Percentiles rank a stretch among this genome's conserved stretches.
These are phyloP conservation scores for Pogonocichla stellata DNA, from an alignment of 2,113 vertebrate species.

Conservation along the genomic window DNA sequence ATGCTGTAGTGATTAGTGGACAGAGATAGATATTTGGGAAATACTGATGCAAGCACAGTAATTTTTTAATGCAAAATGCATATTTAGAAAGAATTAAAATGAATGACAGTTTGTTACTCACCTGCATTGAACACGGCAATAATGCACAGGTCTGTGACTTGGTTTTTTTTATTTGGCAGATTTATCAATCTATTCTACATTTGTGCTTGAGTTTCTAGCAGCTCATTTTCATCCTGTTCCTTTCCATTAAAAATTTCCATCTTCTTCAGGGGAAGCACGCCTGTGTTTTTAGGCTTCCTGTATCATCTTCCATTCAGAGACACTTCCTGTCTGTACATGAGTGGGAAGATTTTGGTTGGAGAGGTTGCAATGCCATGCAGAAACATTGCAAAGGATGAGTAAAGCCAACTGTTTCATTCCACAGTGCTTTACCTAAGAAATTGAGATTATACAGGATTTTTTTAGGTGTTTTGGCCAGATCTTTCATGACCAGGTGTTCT, in stretches of 20 bases:
- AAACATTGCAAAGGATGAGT: not conserved
- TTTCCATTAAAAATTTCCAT: not conserved
- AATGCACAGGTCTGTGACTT: not conserved
- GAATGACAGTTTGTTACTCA: not conserved
- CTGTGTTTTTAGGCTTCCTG: not conserved
- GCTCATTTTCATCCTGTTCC: not conserved
- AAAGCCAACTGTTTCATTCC: not conserved
- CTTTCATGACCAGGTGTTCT: not conserved
- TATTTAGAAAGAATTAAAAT: not conserved
- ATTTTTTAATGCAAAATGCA: not conserved
- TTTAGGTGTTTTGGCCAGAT: not conserved
- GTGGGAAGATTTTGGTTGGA: not conserved
- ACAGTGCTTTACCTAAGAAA: not conserved
- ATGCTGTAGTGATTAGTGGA: not conserved
- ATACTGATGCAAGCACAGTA: not conserved
- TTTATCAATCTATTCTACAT: conserved; percentile 4
- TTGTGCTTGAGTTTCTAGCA: conserved; percentile 33
- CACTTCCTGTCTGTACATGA: not conserved
- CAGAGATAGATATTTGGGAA: not conserved
- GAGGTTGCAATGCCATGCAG: not conserved
- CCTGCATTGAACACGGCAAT: not conserved
- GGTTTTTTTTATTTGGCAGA: not conserved
- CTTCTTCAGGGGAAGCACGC: not conserved
- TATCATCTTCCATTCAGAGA: not conserved
- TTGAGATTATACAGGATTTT: not conserved